Evolutionary conservation across 2,797 vertebrate genomes (phyloP).

Genomic region (Esox masquinongy): DNA sequence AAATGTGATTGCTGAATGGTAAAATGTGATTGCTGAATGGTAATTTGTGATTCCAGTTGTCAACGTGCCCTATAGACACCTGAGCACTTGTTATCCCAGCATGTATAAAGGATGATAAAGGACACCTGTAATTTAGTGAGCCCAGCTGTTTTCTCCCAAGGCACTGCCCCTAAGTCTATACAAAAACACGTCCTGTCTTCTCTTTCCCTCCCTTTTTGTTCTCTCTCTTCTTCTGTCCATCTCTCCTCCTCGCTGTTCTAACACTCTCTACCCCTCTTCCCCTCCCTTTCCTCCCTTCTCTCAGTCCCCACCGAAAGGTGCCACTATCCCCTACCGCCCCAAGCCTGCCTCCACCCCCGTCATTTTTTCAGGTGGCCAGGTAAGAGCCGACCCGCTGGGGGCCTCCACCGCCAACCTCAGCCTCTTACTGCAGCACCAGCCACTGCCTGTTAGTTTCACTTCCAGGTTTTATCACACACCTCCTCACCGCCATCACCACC

Average conservation of each 20-base stretch:
- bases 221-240: conserved; percentile 48
- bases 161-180: conserved; percentile 69
- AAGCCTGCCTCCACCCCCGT: conserved; percentile 99
- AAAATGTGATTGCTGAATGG: not conserved
- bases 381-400: conserved; percentile 98
- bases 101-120: conserved; percentile 60
- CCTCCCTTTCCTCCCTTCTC: conserved; percentile 23
- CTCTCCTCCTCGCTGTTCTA: conserved; percentile 50
- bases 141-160: conserved; percentile 60
- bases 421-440: conserved; percentile 99
- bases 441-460: conserved; percentile 96
- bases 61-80: conserved; percentile 54
- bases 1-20: not conserved
- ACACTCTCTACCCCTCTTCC: conserved; percentile 41
- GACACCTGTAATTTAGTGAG: conserved; percentile 58
- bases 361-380: conserved; percentile 99
- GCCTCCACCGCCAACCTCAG: conserved; percentile 99
- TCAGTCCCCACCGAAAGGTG: conserved; percentile 99
- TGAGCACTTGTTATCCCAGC: conserved; percentile 56
- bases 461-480: conserved; percentile 89
- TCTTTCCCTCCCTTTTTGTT: conserved; percentile 46
- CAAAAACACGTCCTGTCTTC: conserved; percentile 45
- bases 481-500: conserved; percentile 51
- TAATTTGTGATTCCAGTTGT: not conserved
- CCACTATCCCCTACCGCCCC: conserved; percentile 99